Evolutionary conservation across 2,888 invertebrate genomes (phyloP).

Genomic region (Cephonodes hylas): DNA sequence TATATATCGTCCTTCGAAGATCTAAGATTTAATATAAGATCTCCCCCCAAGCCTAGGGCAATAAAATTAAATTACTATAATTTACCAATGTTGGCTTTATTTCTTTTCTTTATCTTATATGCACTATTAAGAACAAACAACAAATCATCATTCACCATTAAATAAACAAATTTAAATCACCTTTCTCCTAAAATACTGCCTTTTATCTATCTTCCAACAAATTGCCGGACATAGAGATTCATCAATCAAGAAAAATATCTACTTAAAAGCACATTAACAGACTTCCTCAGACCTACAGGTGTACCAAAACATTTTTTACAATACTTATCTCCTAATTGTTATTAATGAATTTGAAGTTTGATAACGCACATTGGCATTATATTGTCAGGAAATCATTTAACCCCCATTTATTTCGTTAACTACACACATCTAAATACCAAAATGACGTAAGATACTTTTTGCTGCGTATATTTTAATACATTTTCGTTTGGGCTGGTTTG

Average conservation of each 20-base stretch:
- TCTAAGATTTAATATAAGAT: too few relatives aligned
- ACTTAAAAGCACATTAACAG: conserved; percentile 72
- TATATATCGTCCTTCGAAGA: too few relatives aligned
- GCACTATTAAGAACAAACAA: neutral
- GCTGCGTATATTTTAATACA: conserved; percentile 40
- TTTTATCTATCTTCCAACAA: conserved; percentile 52
- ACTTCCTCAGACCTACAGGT: conserved; percentile 37
- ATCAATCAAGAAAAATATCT: conserved; percentile 77
- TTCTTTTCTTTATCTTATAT: too few relatives aligned
- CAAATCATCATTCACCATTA: conserved; percentile 66
- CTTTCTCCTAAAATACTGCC: conserved; percentile 45
- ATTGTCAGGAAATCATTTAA: conserved; percentile 72
- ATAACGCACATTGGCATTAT: conserved; percentile 65
- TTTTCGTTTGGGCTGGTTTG: conserved; percentile 47
- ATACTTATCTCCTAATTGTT: conserved; percentile 62
- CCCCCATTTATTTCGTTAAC: conserved; percentile 65
- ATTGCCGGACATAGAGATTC: conserved; percentile 53
- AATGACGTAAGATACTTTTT: conserved; percentile 36
- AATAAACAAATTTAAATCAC: conserved; percentile 67
- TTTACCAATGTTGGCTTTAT: too few relatives aligned
- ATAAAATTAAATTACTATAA: too few relatives aligned
- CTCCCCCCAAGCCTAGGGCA: too few relatives aligned
- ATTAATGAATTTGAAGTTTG: conserved; percentile 55
- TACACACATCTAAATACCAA: conserved; percentile 36
- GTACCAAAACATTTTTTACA: conserved; percentile 32